Base-by-base conservation (phyloP, 2,888 invertebrate species). In the Psococerastis gibbosa region DNA sequence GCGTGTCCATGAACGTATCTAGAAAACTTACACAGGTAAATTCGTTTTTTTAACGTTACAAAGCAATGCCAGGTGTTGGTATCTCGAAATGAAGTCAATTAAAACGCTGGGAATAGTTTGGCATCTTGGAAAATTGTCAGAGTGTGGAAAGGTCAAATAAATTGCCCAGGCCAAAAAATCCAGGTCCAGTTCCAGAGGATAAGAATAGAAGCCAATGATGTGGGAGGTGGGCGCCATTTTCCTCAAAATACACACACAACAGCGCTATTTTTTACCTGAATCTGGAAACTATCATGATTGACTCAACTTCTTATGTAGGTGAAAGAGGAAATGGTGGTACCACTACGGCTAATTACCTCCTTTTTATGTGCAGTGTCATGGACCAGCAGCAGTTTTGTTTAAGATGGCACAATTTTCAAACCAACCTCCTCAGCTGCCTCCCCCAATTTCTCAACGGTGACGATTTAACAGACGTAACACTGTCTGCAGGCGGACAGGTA, bases 401-500 rank as follows among this genome's bases (percentile, higher is more conserved):
- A 57, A 72, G 82, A 61, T 84, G 83, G 83, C 83, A 83, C 64
- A 83, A 82, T 63, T 79, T 75, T 62, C 75, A 76, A 71, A 75
- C 74, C 67, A 70, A 67, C 64, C 67, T 85, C 41, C 66, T 84
- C 48, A 78, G 78, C 53, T 80, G 81, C 45, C 65, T 85, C 55
- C 80, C 83, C 35, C 73, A 77, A 50, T 69, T 85, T 56, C 66
- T 85, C 52, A 78, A 78, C 54, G 76, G 78, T 45, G 84, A 84
- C 52, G 74, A 83, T 59, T 68, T 87, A 54, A 81, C 85, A 44
- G 87, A 88, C 61, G 84, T 88, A 41, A 88, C 87, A 9, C 67
- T 89, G 38, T 83, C 83, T 50, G 87, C 87, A 3, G 83, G 79
- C 52, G 82, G 84, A 17, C 75, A n/a, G n/a, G n/a, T n/a, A n/a